Conservation (phyloP, 2,113 vertebrate species). For the Physeter macrocephalus region DNA sequence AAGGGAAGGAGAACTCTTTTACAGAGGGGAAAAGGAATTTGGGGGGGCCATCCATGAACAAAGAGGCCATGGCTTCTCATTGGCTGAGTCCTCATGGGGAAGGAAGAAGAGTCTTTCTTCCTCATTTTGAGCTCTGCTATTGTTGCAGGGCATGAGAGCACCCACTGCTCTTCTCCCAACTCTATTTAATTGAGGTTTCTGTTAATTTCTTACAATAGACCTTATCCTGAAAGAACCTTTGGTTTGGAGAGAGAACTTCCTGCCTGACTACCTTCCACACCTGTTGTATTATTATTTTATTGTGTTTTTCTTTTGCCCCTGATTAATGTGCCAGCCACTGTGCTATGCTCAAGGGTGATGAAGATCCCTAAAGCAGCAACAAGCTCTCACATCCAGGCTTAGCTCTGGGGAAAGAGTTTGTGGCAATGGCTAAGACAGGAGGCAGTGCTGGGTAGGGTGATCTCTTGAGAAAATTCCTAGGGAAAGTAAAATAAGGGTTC, state of each 20-base stretch:
- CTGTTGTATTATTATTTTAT: not conserved
- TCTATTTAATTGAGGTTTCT: not conserved
- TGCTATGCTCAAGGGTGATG: not conserved
- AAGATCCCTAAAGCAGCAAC: not conserved
- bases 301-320: not conserved
- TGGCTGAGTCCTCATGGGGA: accelerated
- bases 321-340: not conserved
- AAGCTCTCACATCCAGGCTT: not conserved
- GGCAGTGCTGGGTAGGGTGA: not conserved
- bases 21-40: not conserved
- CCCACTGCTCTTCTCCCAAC: not conserved
- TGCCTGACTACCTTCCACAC: not conserved
- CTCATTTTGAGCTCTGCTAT: not conserved
- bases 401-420: not conserved
- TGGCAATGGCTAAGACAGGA: not conserved
- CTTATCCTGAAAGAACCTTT: not conserved
- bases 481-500: not conserved
- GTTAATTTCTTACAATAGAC: not conserved
- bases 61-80: not conserved
- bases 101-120: not conserved
- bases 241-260: not conserved
- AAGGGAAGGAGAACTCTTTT: not conserved
- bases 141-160: not conserved
- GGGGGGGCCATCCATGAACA: not conserved
- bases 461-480: not conserved